These are phyloP conservation scores for Luidia sarsii DNA, from an alignment of 53 echinoderm and acorn worm genomes.

Conservation along the genomic window DNA sequence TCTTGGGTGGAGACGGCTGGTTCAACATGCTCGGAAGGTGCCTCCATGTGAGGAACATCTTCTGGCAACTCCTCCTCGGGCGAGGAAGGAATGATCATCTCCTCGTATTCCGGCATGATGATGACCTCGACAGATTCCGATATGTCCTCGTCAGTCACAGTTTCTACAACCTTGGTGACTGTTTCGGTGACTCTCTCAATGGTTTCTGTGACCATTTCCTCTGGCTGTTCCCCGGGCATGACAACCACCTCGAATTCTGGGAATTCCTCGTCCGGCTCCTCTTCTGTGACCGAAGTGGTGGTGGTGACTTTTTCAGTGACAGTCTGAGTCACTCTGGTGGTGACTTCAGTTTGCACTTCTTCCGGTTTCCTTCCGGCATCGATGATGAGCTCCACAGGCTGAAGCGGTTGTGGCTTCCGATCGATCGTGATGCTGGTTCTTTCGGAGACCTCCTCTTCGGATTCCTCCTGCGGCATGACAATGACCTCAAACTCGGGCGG, in stretches of 20 bases:
- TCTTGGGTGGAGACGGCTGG: slow-evolving; percentile 18
- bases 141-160: slow-evolving; percentile 33
- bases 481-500: slow-evolving; percentile 53
- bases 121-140: slow-evolving; percentile 40
- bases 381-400: slow-evolving; percentile 59
- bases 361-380: slow-evolving; percentile 56
- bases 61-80: slow-evolving; percentile 38
- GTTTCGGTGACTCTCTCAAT: slow-evolving; percentile 33
- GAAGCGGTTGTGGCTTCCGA: slow-evolving; percentile 52
- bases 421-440: slow-evolving; percentile 49
- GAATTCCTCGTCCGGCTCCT: slow-evolving; percentile 39
- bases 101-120: slow-evolving; percentile 45
- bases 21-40: slow-evolving; percentile 13
- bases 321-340: slow-evolving; percentile 45
- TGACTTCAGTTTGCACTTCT: slow-evolving; percentile 41
- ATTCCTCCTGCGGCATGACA: slow-evolving; percentile 34
- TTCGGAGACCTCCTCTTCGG: slow-evolving; percentile 47
- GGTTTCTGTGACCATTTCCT: slow-evolving; percentile 52
- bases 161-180: slow-evolving; percentile 31
- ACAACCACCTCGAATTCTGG: slow-evolving; percentile 80
- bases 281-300: neutral
- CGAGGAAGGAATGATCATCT: slow-evolving; percentile 14
- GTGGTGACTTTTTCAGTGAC: slow-evolving; percentile 71
- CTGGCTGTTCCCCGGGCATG: slow-evolving; percentile 63
- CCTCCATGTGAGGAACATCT: slow-evolving; percentile 12